A percentile compares a stretch with the other conserved stretches of the same genome.
Conservation (phyloP, 2,888 invertebrate genomes). For the Chesias legatella region DNA sequence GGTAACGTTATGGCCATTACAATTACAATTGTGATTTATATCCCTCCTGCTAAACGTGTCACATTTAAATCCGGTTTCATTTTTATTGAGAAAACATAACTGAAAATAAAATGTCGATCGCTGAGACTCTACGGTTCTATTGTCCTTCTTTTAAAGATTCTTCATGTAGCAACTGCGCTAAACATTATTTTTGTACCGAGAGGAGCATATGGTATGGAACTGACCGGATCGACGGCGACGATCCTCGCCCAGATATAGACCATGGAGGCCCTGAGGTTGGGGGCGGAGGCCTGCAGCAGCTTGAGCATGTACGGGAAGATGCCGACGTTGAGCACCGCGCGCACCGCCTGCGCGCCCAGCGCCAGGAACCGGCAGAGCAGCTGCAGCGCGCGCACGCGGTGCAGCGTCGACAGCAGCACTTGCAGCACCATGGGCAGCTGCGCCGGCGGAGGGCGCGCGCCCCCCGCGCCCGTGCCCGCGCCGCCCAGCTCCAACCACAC, state of each 20-base stretch:
- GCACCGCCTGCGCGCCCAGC: conserved; percentile 93
- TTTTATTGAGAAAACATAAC: no score
- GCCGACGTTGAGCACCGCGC: conserved; percentile 96
- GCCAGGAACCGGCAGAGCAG: conserved; percentile 96
- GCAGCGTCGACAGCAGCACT: conserved; percentile 86
- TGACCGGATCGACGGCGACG: conserved; percentile 94
- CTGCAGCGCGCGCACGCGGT: conserved; percentile 96
- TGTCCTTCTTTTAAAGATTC: no score
- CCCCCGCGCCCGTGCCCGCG: conserved; percentile 14
- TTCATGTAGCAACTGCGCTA: no score
- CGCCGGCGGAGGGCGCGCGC: conserved; percentile 89
- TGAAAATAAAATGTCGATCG: no score
- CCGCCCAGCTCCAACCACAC: conserved; percentile 89
- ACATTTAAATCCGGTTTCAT: no score
- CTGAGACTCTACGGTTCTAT: no score
- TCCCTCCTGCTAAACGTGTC: no score
- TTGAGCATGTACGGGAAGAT: conserved; percentile 99
- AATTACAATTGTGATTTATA: no score
- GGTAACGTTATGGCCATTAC: no score
- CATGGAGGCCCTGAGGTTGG: conserved; percentile 93
- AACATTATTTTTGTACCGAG: no score
- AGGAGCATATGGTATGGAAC: no score
- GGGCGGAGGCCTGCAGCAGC: conserved; percentile 95
- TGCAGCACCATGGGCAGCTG: conserved; percentile 98
- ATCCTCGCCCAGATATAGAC: conserved; percentile 99